These are phyloP conservation scores for Melanotaenia parkinsoni DNA, from an alignment of 2,797 vertebrate genomes.

Conservation along the genomic window DNA sequence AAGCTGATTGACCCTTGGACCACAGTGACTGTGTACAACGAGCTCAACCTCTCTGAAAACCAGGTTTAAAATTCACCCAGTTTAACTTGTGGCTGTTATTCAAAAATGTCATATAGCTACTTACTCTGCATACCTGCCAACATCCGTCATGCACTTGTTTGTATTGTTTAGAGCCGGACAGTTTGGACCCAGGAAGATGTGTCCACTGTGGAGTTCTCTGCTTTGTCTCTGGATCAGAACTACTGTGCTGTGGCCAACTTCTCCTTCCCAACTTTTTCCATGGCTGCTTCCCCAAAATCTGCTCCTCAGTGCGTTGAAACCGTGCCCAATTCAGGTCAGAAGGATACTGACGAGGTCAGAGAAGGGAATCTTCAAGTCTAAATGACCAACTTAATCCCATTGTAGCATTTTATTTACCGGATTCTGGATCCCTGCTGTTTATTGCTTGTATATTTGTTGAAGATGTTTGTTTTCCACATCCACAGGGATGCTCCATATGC, in stretches of 20 bases:
- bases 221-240: slow-evolving; percentile 62
- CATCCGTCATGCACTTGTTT: neutral
- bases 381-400: neutral
- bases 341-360: neutral
- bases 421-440: neutral
- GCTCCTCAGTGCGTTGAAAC: slow-evolving; percentile 65
- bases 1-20: slow-evolving; percentile 57
- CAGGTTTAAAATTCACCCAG: slow-evolving; percentile 60
- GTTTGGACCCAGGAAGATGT: slow-evolving; percentile 59
- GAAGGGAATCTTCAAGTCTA: too few species aligned
- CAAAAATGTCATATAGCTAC: too few species aligned
- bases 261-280: slow-evolving; percentile 63
- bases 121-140: neutral
- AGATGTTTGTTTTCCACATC: neutral
- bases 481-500: slow-evolving; percentile 48
- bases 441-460: neutral
- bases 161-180: slow-evolving; percentile 56
- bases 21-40: slow-evolving; percentile 74
- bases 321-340: slow-evolving; percentile 47
- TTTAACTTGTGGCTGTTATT: neutral
- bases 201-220: slow-evolving; percentile 56
- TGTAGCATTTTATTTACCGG: neutral
- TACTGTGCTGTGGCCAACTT: slow-evolving; percentile 80
- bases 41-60: slow-evolving; percentile 40
- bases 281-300: slow-evolving; percentile 64